A percentile compares a stretch with the other conserved stretches of the same genome.
phyloP scores from a whole-genome alignment of 1,140 invertebrate species.

The Nasonia longicornis region DNA sequence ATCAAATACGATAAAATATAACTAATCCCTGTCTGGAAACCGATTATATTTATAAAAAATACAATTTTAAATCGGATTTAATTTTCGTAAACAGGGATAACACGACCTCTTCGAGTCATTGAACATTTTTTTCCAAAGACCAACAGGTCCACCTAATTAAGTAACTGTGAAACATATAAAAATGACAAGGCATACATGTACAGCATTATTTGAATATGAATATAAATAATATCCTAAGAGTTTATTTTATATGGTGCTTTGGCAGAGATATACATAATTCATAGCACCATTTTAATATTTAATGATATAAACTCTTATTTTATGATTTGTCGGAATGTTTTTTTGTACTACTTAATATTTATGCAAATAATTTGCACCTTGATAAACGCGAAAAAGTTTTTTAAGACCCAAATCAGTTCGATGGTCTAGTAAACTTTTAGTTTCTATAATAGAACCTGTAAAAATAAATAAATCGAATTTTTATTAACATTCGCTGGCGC shows the following conservation, averaged over 20 bases:
- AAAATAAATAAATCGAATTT: constrained; percentile 41
- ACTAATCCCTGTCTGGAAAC: neutral
- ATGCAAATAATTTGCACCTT: constrained; percentile 32
- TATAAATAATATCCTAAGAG: constrained; percentile 60
- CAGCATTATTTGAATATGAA: constrained; percentile 52
- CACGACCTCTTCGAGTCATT: constrained; percentile 35
- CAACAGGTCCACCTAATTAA: constrained; percentile 22
- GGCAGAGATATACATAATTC: constrained; percentile 55
- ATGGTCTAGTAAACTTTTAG: constrained; percentile 15
- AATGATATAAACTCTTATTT: constrained; percentile 48
- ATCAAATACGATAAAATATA: constrained; percentile 11
- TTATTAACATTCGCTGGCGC: constrained; percentile 27
- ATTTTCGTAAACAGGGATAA: constrained; percentile 12
- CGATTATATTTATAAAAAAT: constrained; percentile 16
- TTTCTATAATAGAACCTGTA: constrained; percentile 23
- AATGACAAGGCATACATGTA: constrained; percentile 52
- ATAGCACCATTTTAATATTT: constrained; percentile 58
- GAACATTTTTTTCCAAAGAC: constrained; percentile 44
- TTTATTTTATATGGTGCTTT: constrained; percentile 55
- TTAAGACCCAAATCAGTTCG: constrained; percentile 27
- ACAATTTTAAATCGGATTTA: constrained; percentile 27
- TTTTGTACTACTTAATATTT: constrained; percentile 56
- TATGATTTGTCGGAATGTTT: constrained; percentile 39
- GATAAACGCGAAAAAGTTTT: constrained; percentile 8
- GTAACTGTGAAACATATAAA: constrained; percentile 32